Percentiles rank a stretch among this genome's conserved stretches.
phyloP scores from a whole-genome alignment of 2,113 vertebrate genomes.

The Lasiurus borealis region DNA sequence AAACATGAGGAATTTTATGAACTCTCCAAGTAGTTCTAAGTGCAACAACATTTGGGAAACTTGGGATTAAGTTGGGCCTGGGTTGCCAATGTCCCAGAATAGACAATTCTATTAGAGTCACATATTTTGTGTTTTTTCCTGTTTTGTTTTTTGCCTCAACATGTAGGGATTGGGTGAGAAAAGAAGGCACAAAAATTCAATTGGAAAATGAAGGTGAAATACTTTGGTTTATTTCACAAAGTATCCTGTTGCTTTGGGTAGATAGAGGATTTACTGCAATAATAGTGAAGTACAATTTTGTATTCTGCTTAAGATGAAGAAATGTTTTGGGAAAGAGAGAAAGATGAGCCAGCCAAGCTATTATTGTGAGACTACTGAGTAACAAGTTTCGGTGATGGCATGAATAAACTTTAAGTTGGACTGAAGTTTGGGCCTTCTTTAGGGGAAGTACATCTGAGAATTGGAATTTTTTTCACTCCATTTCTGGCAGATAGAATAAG shows the following conservation, averaged over 20 bases:
- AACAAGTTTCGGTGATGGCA: not conserved
- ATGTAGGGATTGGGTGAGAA: not conserved
- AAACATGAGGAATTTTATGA: not conserved
- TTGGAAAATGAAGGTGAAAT: not conserved
- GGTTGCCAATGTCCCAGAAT: not conserved
- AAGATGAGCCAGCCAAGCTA: not conserved
- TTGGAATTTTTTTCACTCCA: not conserved
- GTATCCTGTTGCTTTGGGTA: not conserved
- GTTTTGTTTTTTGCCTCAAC: not conserved
- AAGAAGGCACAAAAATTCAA: not conserved
- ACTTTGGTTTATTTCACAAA: conserved; percentile 1
- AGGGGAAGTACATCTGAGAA: not conserved
- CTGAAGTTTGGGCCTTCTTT: not conserved
- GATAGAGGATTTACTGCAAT: not conserved
- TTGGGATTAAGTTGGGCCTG: not conserved
- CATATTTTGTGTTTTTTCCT: not conserved
- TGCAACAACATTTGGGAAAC: not conserved
- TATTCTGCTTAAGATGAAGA: not conserved
- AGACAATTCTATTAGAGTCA: not conserved
- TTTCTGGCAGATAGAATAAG: not conserved
- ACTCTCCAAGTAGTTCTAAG: not conserved
- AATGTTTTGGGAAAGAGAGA: not conserved
- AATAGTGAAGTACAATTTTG: not conserved
- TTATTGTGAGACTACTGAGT: not conserved
- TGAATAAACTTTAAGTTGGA: not conserved